Base-by-base conservation (phyloP, 2,888 invertebrate genomes). In the Pyralis farinalis region DNA sequence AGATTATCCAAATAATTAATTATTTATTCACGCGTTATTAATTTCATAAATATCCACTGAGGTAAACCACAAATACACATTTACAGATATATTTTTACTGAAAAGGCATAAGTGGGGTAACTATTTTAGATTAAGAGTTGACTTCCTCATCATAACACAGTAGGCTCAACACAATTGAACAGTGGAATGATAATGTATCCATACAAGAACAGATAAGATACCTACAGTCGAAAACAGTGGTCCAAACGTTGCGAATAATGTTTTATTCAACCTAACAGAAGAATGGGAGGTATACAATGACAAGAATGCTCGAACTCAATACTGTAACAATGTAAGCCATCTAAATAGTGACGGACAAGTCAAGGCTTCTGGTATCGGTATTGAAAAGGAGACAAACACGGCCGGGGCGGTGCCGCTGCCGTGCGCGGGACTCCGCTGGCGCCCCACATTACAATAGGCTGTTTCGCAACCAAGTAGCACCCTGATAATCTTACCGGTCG, bases 301-400 rank as follows among this genome's bases (percentile, higher is more conserved):
- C 45, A 54, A 58, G 62, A 64, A 68, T 68, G 63, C 43, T 44
- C 44, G 53, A 47, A 57, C 49, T 51, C 52, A 52, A 59, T 59
- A 50, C 58, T 33, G 44, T 48, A 58, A 63, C 62, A 63, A 63
- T 61, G 58, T 61, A 55, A 66, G 66, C 70, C 63, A 69, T 71
- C 58, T 55, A 49, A 55, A 29, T 43, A 50, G 47, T 73, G 72
- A 75, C 62, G 63, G 79, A 79, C 79, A 70, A 52, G 48, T 80
- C 75, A 83, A 82, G 84, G 84, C 60, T 63, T 43, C 57, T 55
- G 40, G 12, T 27, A 31, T 39, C 35, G 25, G 34, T 36, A 37
- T 39, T 39, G 39, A 34, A 33, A 39, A 33, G 33, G 39, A 39
- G 39, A 39, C 39, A 33, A 33, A 39, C 39, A 39, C 27, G 48